phyloP scores from a whole-genome alignment of 2,888 invertebrate genomes.

The Xanthostigma xanthostigma region DNA sequence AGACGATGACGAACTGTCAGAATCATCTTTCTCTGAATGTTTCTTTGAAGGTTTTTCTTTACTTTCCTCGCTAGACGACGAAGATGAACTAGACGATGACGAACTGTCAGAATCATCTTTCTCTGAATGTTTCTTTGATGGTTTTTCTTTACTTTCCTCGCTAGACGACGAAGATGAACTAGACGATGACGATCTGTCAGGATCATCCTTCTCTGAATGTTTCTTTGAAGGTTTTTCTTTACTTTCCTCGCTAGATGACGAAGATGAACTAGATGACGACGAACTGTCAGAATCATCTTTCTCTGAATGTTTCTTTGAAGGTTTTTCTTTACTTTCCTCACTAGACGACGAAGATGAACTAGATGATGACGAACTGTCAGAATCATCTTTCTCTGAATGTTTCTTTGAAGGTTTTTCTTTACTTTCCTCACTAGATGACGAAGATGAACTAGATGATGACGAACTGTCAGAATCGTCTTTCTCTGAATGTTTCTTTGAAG shows the following conservation, averaged over 20 bases:
- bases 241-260: constrained; percentile 16
- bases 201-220: not conserved
- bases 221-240: constrained; percentile 15
- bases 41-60: not conserved
- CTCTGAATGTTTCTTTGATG: not conserved
- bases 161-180: not conserved
- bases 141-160: not conserved
- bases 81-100: not conserved
- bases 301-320: not conserved
- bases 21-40: not conserved
- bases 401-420: not conserved
- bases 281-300: not conserved
- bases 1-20: not conserved
- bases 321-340: too few relatives aligned
- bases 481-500: not conserved
- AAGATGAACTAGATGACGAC: too few relatives aligned
- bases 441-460: not conserved
- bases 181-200: not conserved
- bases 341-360: too few relatives aligned
- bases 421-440: not conserved
- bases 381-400: too few relatives aligned
- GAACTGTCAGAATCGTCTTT: not conserved
- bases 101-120: not conserved
- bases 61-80: not conserved
- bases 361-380: not conserved